These are phyloP conservation scores for Mormyrops attenuatus DNA, from an alignment of 2,797 vertebrate genomes.

Conservation along the genomic window DNA sequence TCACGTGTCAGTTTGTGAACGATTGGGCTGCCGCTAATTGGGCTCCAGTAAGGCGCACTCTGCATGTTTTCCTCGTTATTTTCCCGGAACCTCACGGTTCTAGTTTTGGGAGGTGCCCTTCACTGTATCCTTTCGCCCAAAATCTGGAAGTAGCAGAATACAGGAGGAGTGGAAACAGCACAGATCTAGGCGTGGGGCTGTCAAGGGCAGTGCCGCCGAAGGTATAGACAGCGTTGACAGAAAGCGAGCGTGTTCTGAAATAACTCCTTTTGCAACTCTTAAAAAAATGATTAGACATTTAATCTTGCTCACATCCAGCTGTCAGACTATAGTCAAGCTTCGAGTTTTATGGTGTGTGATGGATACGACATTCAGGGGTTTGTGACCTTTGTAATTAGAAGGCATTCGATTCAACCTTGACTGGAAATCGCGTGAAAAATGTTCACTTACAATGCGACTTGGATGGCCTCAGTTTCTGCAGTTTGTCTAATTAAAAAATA, in stretches of 20 bases:
- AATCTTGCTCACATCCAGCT: not conserved
- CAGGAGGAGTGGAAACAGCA: not conserved
- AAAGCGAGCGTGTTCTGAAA: not conserved
- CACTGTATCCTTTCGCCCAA: not conserved
- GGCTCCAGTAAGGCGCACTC: not conserved
- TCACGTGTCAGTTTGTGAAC: conserved; percentile 7
- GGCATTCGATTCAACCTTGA: conserved; percentile 4
- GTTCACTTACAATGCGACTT: not conserved
- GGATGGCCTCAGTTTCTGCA: not conserved
- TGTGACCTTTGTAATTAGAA: conserved; percentile 3
- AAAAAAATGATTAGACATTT: not conserved
- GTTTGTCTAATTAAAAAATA: not conserved
- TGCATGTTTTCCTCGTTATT: not conserved
- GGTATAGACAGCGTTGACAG: not conserved
- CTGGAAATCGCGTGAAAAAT: not conserved
- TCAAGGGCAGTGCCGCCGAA: not conserved
- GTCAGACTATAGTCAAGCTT: not conserved
- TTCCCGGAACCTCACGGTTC: not conserved
- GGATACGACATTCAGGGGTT: not conserved
- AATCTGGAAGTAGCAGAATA: not conserved
- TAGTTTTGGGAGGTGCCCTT: conserved; percentile 18
- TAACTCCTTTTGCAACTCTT: not conserved
- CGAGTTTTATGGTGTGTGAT: conserved; percentile 7
- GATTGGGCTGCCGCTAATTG: not conserved
- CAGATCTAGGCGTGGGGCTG: not conserved